Evolutionary conservation across 2,888 invertebrate species (phyloP), one percentile per base, ranked within the genome.

Genomic region (Pterobdella sp.): DNA sequence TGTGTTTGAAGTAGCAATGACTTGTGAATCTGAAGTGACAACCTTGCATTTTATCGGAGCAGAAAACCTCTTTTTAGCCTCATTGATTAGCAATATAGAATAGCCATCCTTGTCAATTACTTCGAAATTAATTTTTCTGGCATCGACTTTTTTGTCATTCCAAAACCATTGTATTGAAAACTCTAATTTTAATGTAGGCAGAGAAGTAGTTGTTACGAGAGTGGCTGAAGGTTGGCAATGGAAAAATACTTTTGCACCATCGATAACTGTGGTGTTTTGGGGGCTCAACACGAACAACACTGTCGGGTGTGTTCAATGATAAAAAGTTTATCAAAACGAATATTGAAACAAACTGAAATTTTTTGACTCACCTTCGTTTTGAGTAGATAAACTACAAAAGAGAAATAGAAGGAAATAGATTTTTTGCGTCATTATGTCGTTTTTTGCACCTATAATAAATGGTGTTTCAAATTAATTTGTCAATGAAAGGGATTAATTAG

Each of bases 21-120:
- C 60, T 22, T 56, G 14, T 22, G 60, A 56, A n/a, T n/a, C 60
- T 56, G 60, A 56, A 4, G 4, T 56, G n/a, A n/a, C n/a, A 26
- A 56, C n/a, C n/a, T 22, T 56, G 60, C 60, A 56, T 56, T 56
- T 26, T 56, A 56, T 22, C 26, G 60, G 60, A 22, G n/a, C 60
- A 14, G 60, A 56, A n/a, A 56, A n/a, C 26, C n/a, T 56, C 10
- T n/a, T 56, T 56, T 22, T 56, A 4, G 60, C 60, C 26, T 56
- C n/a, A 3, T 56, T 56, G 14, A 56, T 3, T 14, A 56, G n/a
- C n/a, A 56, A n/a, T 18, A 26, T n/a, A 14, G 60, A 56, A 22
- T 4, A 3, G 14, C 4, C 3, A 3, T 7, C 3, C 10, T 26
- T 26, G 26, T 4, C 4, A 56, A 7, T 56, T 4, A 56, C n/a